Percentiles rank a stretch among this genome's conserved stretches.
These are phyloP conservation scores for Gymnothorax javanicus DNA, from an alignment of 2,797 vertebrate genomes.

Conservation along the genomic window DNA sequence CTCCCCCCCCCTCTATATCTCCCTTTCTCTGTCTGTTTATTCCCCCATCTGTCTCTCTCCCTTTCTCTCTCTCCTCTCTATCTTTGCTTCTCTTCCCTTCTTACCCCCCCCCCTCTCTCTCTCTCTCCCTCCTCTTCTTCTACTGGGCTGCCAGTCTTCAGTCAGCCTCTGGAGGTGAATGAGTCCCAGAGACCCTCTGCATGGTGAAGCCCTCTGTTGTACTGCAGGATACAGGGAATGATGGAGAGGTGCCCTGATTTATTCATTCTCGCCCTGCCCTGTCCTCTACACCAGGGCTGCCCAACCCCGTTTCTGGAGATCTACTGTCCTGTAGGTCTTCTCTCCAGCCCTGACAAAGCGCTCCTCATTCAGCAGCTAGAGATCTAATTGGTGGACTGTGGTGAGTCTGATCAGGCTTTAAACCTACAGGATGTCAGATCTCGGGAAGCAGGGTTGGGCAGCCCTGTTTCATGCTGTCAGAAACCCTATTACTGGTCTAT, in stretches of 20 bases:
- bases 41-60: no score
- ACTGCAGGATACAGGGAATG: neutral
- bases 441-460: no score
- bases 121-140: neutral
- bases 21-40: no score
- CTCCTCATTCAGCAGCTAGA: no score
- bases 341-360: no score
- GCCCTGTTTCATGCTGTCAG: neutral
- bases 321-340: no score
- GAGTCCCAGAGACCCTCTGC: neutral
- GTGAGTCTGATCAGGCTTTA: no score
- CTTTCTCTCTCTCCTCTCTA: neutral
- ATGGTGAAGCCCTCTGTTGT: neutral
- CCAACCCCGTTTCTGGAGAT: no score
- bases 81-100: no score
- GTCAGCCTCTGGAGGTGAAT: neutral
- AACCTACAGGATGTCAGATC: no score
- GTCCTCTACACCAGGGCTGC: neutral
- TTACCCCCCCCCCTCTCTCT: no score
- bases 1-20: neutral
- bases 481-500: neutral
- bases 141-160: neutral
- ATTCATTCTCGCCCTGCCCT: neutral
- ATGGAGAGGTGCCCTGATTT: neutral
- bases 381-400: no score